Evolutionary conservation across 2,113 vertebrate genomes (phyloP), one percentile per base, ranked within the genome.

Genomic region (Cynocephalus volans): DNA sequence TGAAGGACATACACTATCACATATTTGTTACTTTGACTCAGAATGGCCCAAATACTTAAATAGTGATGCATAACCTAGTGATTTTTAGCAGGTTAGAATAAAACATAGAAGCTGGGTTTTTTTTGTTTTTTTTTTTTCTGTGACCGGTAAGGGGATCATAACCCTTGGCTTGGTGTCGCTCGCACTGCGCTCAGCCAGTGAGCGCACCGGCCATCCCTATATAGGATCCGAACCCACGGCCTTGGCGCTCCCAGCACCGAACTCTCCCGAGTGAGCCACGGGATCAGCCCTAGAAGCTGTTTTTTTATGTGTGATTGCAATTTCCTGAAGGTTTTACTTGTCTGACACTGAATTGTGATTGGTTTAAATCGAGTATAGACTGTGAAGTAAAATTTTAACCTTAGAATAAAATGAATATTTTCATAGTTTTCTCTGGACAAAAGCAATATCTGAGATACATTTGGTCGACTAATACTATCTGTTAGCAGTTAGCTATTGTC

Each of bases 341-440:
- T 50, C 58, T 45, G 28, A 79, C 28, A 41, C 6, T 19, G 26
- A 83, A 79, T 33, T 33, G 13, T 50, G 9, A 9, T 50, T 94
- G 28, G 24, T 23, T 52, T 96, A 93, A 70, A 52, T 28, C 81
- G 45, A 24, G 15, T 33, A 24, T 82, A 64, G 67, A n/a, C n/a
- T 69, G 48, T 23, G 54, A 91, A 73, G 73, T 54, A 36, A 56
- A 69, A 19, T 65, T 81, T 86, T 91, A 23, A 1, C 54, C 13
- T 90, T 86, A 76, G 31, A 90, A 84, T 24, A 91, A 83, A 93
- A n/a, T 94, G 13, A 79, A 41, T 65, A 69, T 73, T 85, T 93
- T 82, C 17, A 81, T 14, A 91, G 69, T 62, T 92, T 94, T 79
- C 33, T 54, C 33, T 64, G 70, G 19, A 50, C 24, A 67, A 60